Conservation (phyloP, 2,888 invertebrate species). For the Phortica magna region DNA sequence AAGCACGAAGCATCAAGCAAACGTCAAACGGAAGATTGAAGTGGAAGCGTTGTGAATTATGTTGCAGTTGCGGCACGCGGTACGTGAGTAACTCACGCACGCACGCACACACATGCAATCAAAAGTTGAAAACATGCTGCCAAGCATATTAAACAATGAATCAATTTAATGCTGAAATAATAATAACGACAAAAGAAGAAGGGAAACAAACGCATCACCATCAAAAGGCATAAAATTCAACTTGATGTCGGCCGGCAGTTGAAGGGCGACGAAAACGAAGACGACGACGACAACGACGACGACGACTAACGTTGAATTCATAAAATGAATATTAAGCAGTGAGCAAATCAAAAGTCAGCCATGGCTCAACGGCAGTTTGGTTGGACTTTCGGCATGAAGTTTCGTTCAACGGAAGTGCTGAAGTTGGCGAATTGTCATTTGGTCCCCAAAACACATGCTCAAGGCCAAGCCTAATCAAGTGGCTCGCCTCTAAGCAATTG, state of each 20-base stretch:
- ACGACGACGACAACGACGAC: background rate
- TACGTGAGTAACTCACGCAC: background rate
- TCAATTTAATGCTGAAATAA: constrained; percentile 62
- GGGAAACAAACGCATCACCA: background rate
- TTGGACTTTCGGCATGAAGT: background rate
- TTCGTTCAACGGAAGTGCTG: background rate
- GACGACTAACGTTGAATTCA: background rate
- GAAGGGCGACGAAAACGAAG: background rate
- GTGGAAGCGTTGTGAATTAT: constrained; percentile 18
- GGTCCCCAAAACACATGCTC: background rate
- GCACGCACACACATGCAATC: background rate
- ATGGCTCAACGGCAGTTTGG: background rate
- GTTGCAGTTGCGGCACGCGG: constrained; percentile 1
- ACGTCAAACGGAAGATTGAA: constrained; percentile 49
- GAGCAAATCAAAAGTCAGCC: background rate
- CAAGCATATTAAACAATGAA: constrained; percentile 73
- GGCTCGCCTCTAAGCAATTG: background rate
- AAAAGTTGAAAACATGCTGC: constrained; percentile 50
- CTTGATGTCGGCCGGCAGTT: background rate
- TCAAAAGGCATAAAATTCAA: constrained; percentile 1
- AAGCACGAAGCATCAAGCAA: constrained; percentile 51
- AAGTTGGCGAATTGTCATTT: background rate
- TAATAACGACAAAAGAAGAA: constrained; percentile 25
- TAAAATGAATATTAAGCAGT: constrained; percentile 20
- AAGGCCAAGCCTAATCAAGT: background rate